A percentile compares a stretch with the other conserved stretches of the same genome.
These are phyloP conservation scores for Antedon mediterranea DNA, from an alignment of 53 echinoderm and acorn worm genomes.

Conservation along the genomic window DNA sequence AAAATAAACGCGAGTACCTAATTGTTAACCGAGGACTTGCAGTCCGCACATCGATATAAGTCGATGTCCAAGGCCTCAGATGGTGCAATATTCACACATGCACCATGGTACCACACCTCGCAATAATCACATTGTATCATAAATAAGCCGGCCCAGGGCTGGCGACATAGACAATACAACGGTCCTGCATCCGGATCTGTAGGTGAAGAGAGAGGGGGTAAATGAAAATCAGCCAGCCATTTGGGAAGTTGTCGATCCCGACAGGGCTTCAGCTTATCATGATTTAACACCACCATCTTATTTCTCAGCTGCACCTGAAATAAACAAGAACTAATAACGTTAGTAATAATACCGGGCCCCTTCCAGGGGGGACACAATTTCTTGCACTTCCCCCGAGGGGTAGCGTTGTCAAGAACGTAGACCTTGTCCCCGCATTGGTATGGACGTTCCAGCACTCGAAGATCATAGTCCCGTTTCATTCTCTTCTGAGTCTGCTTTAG, in stretches of 20 bases:
- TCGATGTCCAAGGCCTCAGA: neutral
- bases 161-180: neutral
- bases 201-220: neutral
- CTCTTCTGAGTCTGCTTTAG: too few species aligned
- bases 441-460: too few species aligned
- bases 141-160: neutral
- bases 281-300: constrained; percentile 16
- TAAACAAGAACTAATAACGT: constrained; percentile 13
- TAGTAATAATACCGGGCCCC: constrained; percentile 13
- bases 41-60: neutral
- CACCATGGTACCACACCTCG: neutral
- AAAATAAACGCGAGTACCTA: too few species aligned
- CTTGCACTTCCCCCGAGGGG: too few species aligned
- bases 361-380: too few species aligned
- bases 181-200: neutral
- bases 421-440: too few species aligned
- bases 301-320: constrained; percentile 18
- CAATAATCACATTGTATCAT: constrained; percentile 2
- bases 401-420: too few species aligned
- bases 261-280: constrained; percentile 30
- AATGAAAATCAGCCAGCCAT: constrained; percentile 10
- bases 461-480: too few species aligned
- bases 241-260: constrained; percentile 18
- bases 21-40: too few species aligned
- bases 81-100: neutral